Base-by-base conservation (phyloP, 2,888 invertebrate genomes). In the Eilema sororculum region DNA sequence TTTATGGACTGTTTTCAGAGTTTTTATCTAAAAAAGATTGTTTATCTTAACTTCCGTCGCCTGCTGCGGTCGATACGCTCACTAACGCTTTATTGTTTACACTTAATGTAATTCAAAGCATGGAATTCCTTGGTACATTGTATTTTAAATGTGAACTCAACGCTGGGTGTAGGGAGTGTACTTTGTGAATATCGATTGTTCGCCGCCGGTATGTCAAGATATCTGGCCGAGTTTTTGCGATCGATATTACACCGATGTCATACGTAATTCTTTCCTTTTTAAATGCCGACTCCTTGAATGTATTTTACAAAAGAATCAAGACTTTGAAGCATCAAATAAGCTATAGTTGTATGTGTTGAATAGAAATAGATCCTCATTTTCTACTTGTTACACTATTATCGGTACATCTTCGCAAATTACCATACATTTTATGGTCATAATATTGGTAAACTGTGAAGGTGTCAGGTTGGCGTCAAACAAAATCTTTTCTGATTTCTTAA, bases 71-170 rank as follows among this genome's bases (percentile, higher is more conserved):
- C 91, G 94, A 95, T 94, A 94, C 94, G 94, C 93, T 90, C 91
- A 87, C 93, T 93, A 91, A 87, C 91, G 90, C 90, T 93, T 93
- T 93, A 94, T 94, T 94, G 94, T 95, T 94, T 94, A 94, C 95
- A 93, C 93, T 93, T 94, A 95, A 95, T 95, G 93, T 93, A 93
- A 95, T 95, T 95, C 95, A 92, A 94, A 92, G 93, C 95, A 94
- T 92, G 94, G 93, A 94, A 94, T 94, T 94, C 94, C 89, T 92
- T 85, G 86, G 92, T 93, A 93, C 92, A 91, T 93, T 91, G 91
- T 93, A 92, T 94, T 94, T 94, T 93, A 94, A 94, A 93, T 93
- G 89, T 90, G 87, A 90, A 91, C 86, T 75, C 86, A 78, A 80
- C 84, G 85, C 84, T 89, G 85, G 85, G 87, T 89, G 86, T 87